Evolutionary conservation across 2,113 vertebrate species (phyloP).

Genomic region (Catharus fuscescens): DNA sequence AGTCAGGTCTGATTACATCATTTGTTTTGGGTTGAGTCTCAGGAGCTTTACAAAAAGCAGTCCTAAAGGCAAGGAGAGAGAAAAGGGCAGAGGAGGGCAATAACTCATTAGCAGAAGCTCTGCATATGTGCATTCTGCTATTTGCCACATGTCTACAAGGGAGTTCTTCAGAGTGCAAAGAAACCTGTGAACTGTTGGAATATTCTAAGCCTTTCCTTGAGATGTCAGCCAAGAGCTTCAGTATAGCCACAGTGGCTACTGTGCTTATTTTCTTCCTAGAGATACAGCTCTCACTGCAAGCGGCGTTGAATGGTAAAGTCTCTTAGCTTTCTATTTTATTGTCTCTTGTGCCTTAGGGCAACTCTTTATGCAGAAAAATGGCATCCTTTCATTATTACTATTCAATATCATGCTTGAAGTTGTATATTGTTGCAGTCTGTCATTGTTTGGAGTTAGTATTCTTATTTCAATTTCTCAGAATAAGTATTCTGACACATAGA

Average conservation of each 20-base stretch:
- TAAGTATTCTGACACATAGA: background rate
- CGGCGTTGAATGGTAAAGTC: slow-evolving; percentile 74
- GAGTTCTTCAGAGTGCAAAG: background rate
- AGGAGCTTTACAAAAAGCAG: slow-evolving; percentile 61
- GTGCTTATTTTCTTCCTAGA: slow-evolving; percentile 55
- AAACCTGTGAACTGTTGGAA: background rate
- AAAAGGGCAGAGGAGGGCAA: background rate
- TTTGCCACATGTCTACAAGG: background rate
- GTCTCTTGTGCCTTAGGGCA: background rate
- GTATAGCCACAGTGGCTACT: background rate
- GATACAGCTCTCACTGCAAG: slow-evolving; percentile 29
- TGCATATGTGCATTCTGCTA: background rate
- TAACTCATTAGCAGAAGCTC: background rate
- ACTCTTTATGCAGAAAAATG: background rate
- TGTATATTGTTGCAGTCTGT: background rate
- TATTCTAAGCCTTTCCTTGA: slow-evolving; percentile 2
- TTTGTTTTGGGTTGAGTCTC: slow-evolving; percentile 57
- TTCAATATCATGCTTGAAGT: background rate
- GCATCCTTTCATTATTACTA: background rate
- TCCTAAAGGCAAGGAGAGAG: background rate
- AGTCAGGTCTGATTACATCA: slow-evolving; percentile 75
- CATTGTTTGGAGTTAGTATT: background rate
- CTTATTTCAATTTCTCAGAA: background rate
- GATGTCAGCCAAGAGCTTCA: slow-evolving; percentile 67
- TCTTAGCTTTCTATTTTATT: slow-evolving; percentile 10